A percentile compares a stretch with the other conserved stretches of the same genome.
Evolutionary conservation across 2,888 invertebrate species (phyloP).

Genomic region (Lycocerus yunnanus): DNA sequence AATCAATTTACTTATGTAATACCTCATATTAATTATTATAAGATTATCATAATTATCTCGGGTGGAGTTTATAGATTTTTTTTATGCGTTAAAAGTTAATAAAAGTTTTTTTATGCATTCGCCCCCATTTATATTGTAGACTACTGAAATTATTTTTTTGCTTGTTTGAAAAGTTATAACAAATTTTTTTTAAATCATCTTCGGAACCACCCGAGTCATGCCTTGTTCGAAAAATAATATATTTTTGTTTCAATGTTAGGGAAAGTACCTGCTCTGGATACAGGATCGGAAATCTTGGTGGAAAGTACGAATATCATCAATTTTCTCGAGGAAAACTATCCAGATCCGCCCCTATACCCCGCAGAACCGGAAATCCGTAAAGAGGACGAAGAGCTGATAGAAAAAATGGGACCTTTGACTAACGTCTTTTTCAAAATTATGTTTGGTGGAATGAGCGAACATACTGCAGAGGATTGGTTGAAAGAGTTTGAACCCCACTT

Average conservation of each 20-base stretch:
- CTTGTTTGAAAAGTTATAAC: too few species aligned
- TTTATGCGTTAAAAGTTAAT: too few species aligned
- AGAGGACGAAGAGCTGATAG: constrained; percentile 45
- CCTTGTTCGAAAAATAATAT: neutral
- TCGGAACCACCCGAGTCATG: neutral
- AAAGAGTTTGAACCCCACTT: constrained; percentile 42
- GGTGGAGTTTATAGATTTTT: too few species aligned
- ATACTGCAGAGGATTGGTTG: constrained; percentile 45
- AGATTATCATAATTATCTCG: too few species aligned
- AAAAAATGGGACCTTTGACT: constrained; percentile 42
- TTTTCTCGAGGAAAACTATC: constrained; percentile 61
- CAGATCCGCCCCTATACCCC: constrained; percentile 58
- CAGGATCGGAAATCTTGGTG: constrained; percentile 56
- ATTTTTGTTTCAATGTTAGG: constrained; percentile 45
- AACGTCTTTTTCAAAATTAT: constrained; percentile 40
- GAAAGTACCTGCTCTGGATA: constrained; percentile 57
- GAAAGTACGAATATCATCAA: constrained; percentile 62
- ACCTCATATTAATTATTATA: too few species aligned
- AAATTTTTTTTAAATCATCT: too few species aligned
- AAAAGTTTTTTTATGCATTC: too few species aligned
- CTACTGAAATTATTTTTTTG: too few species aligned
- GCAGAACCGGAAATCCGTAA: constrained; percentile 51
- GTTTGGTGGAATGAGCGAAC: constrained; percentile 35
- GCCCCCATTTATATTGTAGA: too few species aligned
- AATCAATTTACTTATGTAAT: too few species aligned